Conservation (phyloP, 1,140 invertebrate species). For the Caenorhabditis remanei region DNA sequence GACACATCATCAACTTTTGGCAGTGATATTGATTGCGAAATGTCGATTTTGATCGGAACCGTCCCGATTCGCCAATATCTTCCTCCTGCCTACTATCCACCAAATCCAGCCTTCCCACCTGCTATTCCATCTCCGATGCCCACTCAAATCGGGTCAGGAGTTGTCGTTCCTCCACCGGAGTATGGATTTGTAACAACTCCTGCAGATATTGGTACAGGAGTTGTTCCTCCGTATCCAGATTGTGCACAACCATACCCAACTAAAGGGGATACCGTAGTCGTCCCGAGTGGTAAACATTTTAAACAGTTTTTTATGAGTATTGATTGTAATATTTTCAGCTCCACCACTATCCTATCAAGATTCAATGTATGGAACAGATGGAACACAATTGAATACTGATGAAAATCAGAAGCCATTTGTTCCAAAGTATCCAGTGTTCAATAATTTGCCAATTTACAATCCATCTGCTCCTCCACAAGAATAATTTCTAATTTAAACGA, state of each 20-base stretch:
- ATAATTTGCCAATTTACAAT: conserved; percentile 16
- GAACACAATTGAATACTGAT: conserved; percentile 13
- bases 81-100: conserved; percentile 8
- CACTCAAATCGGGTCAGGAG: not conserved
- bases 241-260: not conserved
- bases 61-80: conserved; percentile 20
- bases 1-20: conserved; percentile 10
- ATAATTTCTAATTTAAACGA: not conserved
- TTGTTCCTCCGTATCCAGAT: conserved; percentile 7
- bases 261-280: not conserved
- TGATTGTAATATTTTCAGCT: not conserved
- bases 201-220: too few species aligned
- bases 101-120: not conserved
- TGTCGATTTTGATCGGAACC: not conserved
- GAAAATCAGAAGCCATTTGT: conserved; percentile 42
- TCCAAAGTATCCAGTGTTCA: conserved; percentile 39
- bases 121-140: not conserved
- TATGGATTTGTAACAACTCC: conserved; percentile 5
- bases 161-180: not conserved
- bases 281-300: conserved; percentile 17
- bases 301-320: not conserved
- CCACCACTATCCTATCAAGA: conserved; percentile 26
- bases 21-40: conserved; percentile 21
- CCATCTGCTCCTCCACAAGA: conserved; percentile 25
- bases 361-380: conserved; percentile 22